Evolutionary conservation across 2,113 vertebrate species (phyloP).

Genomic region (Cebidichthys violaceus): DNA sequence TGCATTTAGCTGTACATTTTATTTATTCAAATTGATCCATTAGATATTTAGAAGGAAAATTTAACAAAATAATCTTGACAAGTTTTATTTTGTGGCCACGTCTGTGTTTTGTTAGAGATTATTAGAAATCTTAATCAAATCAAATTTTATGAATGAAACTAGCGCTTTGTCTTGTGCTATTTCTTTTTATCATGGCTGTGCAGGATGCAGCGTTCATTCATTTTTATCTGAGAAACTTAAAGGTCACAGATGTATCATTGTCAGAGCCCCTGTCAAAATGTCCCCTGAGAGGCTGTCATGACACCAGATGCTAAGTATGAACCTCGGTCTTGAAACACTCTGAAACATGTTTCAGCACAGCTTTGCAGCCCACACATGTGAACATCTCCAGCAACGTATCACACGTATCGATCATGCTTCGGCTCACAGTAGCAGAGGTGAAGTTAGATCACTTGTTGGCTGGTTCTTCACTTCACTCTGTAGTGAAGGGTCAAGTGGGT

Average conservation of each 20-base stretch:
- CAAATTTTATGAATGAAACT: constrained; percentile 39
- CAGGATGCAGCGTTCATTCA: constrained; percentile 47
- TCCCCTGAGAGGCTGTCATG: constrained; percentile 55
- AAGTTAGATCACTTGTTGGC: constrained; percentile 3
- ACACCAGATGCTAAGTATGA: constrained; percentile 48
- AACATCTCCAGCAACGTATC: neutral
- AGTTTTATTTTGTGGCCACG: neutral
- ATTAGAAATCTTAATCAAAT: constrained; percentile 44
- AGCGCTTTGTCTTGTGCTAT: constrained; percentile 9
- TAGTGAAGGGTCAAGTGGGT: neutral
- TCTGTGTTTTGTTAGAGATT: constrained; percentile 1
- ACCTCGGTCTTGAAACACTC: neutral
- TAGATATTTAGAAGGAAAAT: constrained; percentile 24
- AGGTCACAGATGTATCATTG: constrained; percentile 77
- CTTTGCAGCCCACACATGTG: constrained; percentile 22
- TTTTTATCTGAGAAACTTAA: constrained; percentile 65
- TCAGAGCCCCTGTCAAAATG: constrained; percentile 55
- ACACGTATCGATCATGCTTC: constrained; percentile 13
- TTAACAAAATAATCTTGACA: constrained; percentile 35
- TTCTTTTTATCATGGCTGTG: constrained; percentile 47
- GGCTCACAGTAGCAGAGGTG: neutral
- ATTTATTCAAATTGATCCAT: constrained; percentile 13
- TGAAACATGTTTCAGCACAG: constrained; percentile 17
- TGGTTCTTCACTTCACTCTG: neutral
- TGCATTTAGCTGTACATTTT: constrained; percentile 24